Evolutionary conservation across 2,888 invertebrate genomes (phyloP).

Genomic region (Scaptomyza parva): DNA sequence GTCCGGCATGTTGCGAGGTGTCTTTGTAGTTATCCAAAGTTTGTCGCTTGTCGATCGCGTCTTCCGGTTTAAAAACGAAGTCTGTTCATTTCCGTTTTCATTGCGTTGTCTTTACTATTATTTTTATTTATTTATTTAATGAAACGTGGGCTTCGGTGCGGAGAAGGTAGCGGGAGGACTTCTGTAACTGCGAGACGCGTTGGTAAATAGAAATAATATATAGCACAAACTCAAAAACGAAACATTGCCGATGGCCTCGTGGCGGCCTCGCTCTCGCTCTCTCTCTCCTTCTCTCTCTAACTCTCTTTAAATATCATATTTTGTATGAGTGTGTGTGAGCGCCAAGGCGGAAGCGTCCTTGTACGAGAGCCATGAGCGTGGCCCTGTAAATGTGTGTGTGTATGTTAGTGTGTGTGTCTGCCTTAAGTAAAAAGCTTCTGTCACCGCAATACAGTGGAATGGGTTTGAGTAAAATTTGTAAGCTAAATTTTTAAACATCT

Average conservation of each 20-base stretch:
- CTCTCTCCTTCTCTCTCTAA: not conserved
- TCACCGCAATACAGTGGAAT: constrained; percentile 46
- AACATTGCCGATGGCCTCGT: constrained; percentile 51
- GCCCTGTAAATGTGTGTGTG: constrained; percentile 29
- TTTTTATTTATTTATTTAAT: constrained; percentile 29
- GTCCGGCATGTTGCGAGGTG: constrained; percentile 64
- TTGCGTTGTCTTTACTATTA: constrained; percentile 38
- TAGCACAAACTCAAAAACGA: constrained; percentile 68
- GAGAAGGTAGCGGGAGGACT: not conserved
- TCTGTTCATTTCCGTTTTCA: constrained; percentile 52
- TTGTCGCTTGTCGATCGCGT: constrained; percentile 40
- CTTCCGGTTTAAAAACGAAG: constrained; percentile 59
- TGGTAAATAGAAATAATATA: constrained; percentile 62
- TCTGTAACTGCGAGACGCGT: constrained; percentile 43
- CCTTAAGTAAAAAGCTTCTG: constrained; percentile 49
- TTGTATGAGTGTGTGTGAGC: constrained; percentile 22
- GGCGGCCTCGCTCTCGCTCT: constrained; percentile 21
- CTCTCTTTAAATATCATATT: constrained; percentile 5
- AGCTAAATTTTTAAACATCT: no score
- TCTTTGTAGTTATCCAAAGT: constrained; percentile 13
- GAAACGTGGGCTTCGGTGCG: not conserved
- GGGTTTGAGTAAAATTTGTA: not conserved
- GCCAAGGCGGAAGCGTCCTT: constrained; percentile 73
- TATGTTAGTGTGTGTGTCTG: constrained; percentile 14
- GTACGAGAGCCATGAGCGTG: constrained; percentile 57